Evolutionary conservation across 1,140 invertebrate species (phyloP).

Genomic region (Thrips palmi): DNA sequence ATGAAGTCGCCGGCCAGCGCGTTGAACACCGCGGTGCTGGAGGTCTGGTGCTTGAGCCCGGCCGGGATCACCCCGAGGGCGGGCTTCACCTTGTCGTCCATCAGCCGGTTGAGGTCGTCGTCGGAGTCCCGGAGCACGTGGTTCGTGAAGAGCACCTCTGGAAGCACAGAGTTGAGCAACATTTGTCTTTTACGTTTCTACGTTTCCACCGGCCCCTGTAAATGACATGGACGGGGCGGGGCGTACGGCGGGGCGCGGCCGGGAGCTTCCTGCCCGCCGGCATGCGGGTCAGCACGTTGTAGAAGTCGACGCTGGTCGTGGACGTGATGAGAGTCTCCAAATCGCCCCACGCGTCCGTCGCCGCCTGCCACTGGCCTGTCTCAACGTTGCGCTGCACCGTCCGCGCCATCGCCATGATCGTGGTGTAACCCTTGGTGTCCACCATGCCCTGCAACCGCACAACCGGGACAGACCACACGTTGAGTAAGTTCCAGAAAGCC

Average conservation of each 20-base stretch:
- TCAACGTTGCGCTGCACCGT: no score
- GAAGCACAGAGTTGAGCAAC: not conserved
- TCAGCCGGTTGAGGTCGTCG: constrained; percentile 31
- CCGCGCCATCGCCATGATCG: no score
- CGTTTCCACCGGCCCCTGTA: no score
- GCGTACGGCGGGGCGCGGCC: no score
- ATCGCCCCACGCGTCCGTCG: constrained; percentile 39
- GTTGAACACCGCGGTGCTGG: constrained; percentile 39
- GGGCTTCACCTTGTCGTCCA: constrained; percentile 48
- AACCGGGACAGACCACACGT: no score
- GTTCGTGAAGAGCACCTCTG: constrained; percentile 13
- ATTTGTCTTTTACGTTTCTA: no score
- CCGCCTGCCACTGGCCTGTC: constrained; percentile 33
- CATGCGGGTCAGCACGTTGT: no score
- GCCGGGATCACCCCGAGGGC: constrained; percentile 40
- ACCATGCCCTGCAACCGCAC: no score
- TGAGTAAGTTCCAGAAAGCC: no score
- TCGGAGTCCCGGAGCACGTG: constrained; percentile 17
- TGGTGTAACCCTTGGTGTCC: no score
- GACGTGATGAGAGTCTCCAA: constrained; percentile 37
- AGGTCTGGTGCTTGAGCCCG: constrained; percentile 38
- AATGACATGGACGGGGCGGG: no score
- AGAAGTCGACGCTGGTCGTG: constrained; percentile 53
- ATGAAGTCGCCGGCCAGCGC: constrained; percentile 54
- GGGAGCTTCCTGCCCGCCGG: no score